Conservation (phyloP, 53 echinoderm and acorn worm genomes). For the Echinarachnius parma region DNA sequence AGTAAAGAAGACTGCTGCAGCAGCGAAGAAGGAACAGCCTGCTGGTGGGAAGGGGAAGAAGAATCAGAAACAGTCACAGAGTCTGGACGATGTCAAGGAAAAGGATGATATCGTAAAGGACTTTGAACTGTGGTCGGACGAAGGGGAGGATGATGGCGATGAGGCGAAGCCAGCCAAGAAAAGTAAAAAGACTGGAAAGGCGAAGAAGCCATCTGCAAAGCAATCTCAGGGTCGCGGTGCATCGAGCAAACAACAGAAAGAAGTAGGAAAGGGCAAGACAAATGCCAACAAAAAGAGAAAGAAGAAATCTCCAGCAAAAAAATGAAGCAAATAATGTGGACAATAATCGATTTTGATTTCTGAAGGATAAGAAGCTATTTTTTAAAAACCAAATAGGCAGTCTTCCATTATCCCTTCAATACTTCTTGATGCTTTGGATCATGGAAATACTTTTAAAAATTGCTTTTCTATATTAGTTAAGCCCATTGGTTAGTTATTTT, state of each 20-base stretch:
- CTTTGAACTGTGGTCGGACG: slow-evolving; percentile 80
- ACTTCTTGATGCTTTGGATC: too few species aligned
- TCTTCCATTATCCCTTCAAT: too few species aligned
- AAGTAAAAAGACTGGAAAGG: not conserved
- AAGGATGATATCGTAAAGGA: slow-evolving; percentile 80
- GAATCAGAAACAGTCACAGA: slow-evolving; percentile 12
- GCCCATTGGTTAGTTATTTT: too few species aligned
- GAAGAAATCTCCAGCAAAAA: not conserved
- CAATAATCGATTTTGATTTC: too few species aligned
- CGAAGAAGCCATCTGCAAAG: slow-evolving; percentile 2
- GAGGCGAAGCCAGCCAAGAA: not conserved
- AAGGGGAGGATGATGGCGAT: slow-evolving; percentile 42
- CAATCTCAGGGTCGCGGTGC: too few species aligned
- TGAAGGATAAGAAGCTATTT: too few species aligned
- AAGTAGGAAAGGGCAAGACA: slow-evolving; percentile 2
- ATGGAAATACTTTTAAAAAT: too few species aligned
- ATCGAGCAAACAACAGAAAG: not conserved
- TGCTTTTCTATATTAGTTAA: too few species aligned
- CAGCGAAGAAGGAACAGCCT: slow-evolving; percentile 9
- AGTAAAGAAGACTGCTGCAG: too few species aligned
- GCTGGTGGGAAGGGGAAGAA: not conserved
- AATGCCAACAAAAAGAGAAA: not conserved
- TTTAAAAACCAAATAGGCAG: too few species aligned
- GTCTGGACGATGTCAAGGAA: slow-evolving; percentile 39
- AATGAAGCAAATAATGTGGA: too few species aligned